A percentile compares a stretch with the other conserved stretches of the same genome.
These are phyloP conservation scores for Achlya flavicornis DNA, from an alignment of 2,888 invertebrate species.

Conservation along the genomic window DNA sequence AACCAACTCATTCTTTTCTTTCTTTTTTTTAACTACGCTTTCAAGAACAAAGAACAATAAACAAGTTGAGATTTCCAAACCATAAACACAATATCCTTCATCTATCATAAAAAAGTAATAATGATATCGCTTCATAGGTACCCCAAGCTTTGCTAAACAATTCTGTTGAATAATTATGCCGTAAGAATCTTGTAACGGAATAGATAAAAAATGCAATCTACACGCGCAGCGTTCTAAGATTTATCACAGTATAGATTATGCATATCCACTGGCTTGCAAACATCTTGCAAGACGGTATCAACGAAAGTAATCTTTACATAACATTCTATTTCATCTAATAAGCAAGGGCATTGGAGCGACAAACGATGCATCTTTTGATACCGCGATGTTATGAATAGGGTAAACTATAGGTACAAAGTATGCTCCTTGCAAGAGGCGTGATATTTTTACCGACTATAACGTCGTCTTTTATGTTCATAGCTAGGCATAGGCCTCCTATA, in stretches of 20 bases:
- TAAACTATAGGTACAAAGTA: conserved; percentile 15
- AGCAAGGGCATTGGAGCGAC: conserved; percentile 35
- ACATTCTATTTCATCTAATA: conserved; percentile 10
- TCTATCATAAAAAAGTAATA: not conserved
- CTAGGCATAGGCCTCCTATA: no score
- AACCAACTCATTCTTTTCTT: no score
- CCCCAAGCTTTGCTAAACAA: not conserved
- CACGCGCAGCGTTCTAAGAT: not conserved
- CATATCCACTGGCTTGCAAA: conserved; percentile 12
- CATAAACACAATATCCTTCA: no score
- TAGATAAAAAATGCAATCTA: conserved; percentile 5
- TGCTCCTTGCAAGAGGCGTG: not conserved
- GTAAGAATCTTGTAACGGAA: conserved; percentile 1
- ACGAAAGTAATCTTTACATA: conserved; percentile 8
- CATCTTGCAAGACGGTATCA: conserved; percentile 11
- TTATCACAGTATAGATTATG: conserved; percentile 7
- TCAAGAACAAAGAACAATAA: no score
- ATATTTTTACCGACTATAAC: not conserved
- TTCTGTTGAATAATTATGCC: not conserved
- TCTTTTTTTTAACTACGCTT: no score
- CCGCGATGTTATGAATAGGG: conserved; percentile 17
- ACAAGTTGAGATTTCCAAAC: no score
- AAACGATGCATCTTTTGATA: conserved; percentile 35
- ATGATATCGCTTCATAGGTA: not conserved
- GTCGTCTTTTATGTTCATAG: no score